These are phyloP conservation scores for Rutilus rutilus DNA, from an alignment of 2,113 vertebrate species.

Conservation along the genomic window DNA sequence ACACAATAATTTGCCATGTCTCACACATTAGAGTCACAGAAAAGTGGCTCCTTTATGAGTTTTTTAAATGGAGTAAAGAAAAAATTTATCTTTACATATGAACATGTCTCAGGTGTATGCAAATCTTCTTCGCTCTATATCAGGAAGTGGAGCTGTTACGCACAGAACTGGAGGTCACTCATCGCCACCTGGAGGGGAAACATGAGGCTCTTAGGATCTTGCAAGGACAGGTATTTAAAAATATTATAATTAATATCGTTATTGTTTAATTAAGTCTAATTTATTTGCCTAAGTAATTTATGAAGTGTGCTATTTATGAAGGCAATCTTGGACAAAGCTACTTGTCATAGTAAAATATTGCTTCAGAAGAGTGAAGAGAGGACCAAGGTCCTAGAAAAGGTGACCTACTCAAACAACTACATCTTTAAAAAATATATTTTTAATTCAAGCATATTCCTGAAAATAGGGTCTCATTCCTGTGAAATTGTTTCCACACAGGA, in stretches of 20 bases:
- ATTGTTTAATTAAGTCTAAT: not conserved
- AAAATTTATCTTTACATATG: not conserved
- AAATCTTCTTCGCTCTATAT: slow-evolving; percentile 8
- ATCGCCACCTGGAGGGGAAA: slow-evolving; percentile 89
- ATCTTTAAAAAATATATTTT: not conserved
- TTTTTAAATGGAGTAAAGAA: not conserved
- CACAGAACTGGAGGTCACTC: slow-evolving; percentile 87
- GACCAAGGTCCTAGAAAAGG: slow-evolving; percentile 88
- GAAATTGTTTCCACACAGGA: slow-evolving; percentile 78
- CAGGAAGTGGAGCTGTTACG: slow-evolving; percentile 84
- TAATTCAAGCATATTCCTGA: not conserved
- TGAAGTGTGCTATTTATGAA: slow-evolving; percentile 56
- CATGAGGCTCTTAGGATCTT: slow-evolving; percentile 92
- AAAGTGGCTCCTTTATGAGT: not conserved
- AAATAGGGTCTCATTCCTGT: not conserved
- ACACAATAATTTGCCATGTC: not conserved
- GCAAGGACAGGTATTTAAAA: slow-evolving; percentile 84
- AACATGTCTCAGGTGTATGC: not conserved
- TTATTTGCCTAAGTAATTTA: not conserved
- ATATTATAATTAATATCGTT: not conserved
- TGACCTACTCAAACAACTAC: slow-evolving; percentile 57
- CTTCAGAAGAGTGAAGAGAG: slow-evolving; percentile 88
- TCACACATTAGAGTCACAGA: not conserved
- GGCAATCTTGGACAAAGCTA: slow-evolving; percentile 90
- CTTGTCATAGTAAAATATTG: slow-evolving; percentile 85